Evolutionary conservation across 2,797 vertebrate genomes (phyloP).

Genomic region (Podargus strigoides): DNA sequence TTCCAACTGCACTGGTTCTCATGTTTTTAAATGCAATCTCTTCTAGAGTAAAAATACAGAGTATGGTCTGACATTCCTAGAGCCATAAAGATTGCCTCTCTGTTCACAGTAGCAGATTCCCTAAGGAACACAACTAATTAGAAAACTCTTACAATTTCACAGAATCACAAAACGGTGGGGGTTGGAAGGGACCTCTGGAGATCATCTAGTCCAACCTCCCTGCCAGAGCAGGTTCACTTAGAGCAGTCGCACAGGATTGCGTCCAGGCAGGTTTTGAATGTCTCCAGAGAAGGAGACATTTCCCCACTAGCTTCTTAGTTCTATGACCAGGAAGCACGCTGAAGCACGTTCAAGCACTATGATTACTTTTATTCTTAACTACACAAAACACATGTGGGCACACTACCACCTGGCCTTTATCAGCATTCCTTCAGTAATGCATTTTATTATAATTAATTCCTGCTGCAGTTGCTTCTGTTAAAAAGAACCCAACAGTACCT

Average conservation of each 20-base stretch:
- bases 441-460: neutral
- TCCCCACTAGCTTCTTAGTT: neutral
- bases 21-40: neutral
- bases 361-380: neutral
- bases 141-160: neutral
- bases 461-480: neutral
- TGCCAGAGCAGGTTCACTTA: too few species aligned
- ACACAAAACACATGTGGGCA: neutral
- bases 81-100: neutral
- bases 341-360: neutral
- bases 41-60: neutral
- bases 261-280: too few species aligned
- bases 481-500: conserved; percentile 68
- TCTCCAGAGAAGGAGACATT: too few species aligned
- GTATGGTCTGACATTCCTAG: neutral
- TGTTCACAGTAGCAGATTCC: neutral
- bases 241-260: too few species aligned
- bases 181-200: too few species aligned
- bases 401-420: neutral
- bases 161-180: too few species aligned
- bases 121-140: neutral
- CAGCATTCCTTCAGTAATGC: neutral
- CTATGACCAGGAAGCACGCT: neutral
- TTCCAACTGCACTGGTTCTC: neutral
- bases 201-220: too few species aligned